Base-by-base conservation (phyloP, 53 echinoderm and acorn worm genomes). In the Paelopatides confundens region DNA sequence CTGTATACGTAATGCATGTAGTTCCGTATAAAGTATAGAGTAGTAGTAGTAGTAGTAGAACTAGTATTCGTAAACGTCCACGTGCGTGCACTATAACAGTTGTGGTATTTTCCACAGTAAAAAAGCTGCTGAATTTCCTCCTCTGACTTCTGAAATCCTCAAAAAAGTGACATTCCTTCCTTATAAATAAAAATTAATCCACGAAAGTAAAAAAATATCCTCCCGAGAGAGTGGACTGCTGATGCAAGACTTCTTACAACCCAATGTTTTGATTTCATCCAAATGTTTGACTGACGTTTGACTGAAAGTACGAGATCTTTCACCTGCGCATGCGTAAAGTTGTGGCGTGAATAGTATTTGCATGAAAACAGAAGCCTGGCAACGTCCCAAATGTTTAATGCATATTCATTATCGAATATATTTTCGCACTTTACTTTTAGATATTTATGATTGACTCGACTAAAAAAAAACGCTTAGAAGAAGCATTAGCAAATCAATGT, bases 221-320 rank as follows among this genome's bases (percentile, higher is more conserved):
- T 46, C 11, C 23, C 17, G 9, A 74, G 46, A 74, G 27, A 39
- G 24, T 27, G 2, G n/a, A 27, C 24, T 39, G 74, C 74, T 74
- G 74, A 74, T 40, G 40, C 74, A 74, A 38, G 74, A 74, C 39
- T 9, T 14, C 74, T 14, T 74, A 39, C 39, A 39, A 27, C 27
- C 18, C 27, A 43, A 43, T 74, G 74, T 74, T 74, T 74, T 74
- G 74, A 71, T 74, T 74, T 46, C 35, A 23, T 40, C 38, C 58
- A 58, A 58, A 58, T 58, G 74, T 74, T 21, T 46, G 46, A 39
- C 26, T 74, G 74, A 74, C 74, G 39, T 74, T 74, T 74, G 74
- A 74, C 35, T 70, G 70, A 70, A 36, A 70, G 37, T 63, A 67
- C 11, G 31, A 70, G 66, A 36, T 58, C 58, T 58, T 15, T 23